These are phyloP conservation scores for Antechinus flavipes DNA, from an alignment of 2,113 vertebrate genomes.

Conservation along the genomic window DNA sequence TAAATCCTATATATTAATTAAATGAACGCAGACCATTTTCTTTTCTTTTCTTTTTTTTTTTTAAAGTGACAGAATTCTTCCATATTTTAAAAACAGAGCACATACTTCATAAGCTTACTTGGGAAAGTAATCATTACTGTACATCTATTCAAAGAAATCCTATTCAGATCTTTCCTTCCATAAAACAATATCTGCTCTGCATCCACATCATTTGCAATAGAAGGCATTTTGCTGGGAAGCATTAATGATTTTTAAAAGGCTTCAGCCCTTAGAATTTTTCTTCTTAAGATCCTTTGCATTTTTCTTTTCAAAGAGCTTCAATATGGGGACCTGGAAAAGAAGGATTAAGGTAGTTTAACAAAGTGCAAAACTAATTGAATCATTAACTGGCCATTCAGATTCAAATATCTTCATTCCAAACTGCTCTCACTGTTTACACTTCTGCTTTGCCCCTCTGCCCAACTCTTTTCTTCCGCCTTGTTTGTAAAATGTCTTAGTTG, in stretches of 20 bases:
- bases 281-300: conserved; percentile 76
- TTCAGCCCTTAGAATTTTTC: conserved; percentile 67
- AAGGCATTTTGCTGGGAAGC: conserved; percentile 65
- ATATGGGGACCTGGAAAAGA: conserved; percentile 80
- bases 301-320: conserved; percentile 81
- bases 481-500: conserved; percentile 84
- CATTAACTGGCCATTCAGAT: conserved; percentile 90
- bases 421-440: conserved; percentile 81
- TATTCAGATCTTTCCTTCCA: conserved; percentile 57
- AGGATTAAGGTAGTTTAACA: conserved; percentile 87
- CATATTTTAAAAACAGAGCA: conserved; percentile 12
- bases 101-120: conserved; percentile 5
- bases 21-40: background rate
- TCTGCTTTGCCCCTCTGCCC: conserved; percentile 78
- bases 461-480: conserved; percentile 78
- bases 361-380: conserved; percentile 89
- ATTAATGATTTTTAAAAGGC: conserved; percentile 72
- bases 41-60: background rate
- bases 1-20: background rate
- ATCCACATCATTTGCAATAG: conserved; percentile 56
- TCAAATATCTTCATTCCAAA: conserved; percentile 87
- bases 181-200: conserved; percentile 70
- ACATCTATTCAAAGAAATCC: conserved; percentile 30
- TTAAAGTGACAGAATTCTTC: conserved; percentile 36
- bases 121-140: conserved; percentile 40